A percentile compares a stretch with the other conserved stretches of the same genome.
These are phyloP conservation scores for Galeopsomyia nigrocyanea DNA, from an alignment of 2,888 invertebrate genomes.

Conservation along the genomic window DNA sequence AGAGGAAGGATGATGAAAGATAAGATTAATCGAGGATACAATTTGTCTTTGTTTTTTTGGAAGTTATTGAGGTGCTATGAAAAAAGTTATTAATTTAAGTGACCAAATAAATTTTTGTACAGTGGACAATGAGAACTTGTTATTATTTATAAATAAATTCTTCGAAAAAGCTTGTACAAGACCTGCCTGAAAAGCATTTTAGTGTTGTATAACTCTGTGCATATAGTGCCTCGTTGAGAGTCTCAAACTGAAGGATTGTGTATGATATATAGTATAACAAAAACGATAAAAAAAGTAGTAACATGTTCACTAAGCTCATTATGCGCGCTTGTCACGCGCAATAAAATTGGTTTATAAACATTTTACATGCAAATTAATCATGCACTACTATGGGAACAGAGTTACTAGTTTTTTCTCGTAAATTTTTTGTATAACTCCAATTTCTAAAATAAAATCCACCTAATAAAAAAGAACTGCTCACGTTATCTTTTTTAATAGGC, in stretches of 20 bases:
- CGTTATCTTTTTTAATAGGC: slow-evolving; percentile 42
- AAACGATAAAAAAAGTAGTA: slow-evolving; percentile 31
- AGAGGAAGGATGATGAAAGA: slow-evolving; percentile 33
- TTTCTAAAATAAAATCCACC: slow-evolving; percentile 18
- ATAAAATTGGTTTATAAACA: slow-evolving; percentile 13
- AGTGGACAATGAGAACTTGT: slow-evolving; percentile 55
- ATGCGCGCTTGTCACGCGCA: slow-evolving; percentile 6
- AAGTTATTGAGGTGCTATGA: slow-evolving; percentile 43
- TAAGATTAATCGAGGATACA: slow-evolving; percentile 40
- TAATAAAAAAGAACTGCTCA: slow-evolving; percentile 29
- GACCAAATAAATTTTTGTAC: slow-evolving; percentile 47
- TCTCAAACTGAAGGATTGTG: slow-evolving; percentile 34
- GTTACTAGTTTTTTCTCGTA: slow-evolving; percentile 39
- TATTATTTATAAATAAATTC: slow-evolving; percentile 62
- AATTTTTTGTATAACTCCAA: slow-evolving; percentile 37
- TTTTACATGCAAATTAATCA: slow-evolving; percentile 6
- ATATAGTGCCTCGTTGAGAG: slow-evolving; percentile 45
- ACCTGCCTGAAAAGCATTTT: slow-evolving; percentile 58
- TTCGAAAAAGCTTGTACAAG: slow-evolving; percentile 54
- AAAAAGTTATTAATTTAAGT: slow-evolving; percentile 38
- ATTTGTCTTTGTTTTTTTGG: slow-evolving; percentile 43
- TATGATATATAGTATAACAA: slow-evolving; percentile 34
- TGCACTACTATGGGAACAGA: too few relatives aligned
- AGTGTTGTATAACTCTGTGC: slow-evolving; percentile 48
- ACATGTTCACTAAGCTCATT: slow-evolving; percentile 17